Evolutionary conservation across 2,797 vertebrate species (phyloP).

Genomic region (Distichodus sexfasciatus): DNA sequence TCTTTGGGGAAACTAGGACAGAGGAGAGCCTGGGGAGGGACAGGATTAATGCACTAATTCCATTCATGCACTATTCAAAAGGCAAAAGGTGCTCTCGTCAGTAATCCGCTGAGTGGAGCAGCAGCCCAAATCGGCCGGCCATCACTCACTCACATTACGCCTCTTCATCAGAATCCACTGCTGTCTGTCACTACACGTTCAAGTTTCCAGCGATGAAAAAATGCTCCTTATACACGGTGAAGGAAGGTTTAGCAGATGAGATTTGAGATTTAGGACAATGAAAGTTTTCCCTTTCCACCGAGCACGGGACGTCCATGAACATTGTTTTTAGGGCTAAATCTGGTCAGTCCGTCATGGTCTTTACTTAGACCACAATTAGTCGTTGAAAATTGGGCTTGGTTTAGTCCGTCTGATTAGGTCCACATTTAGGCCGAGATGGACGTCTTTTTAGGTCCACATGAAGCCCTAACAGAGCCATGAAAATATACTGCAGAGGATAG

Average conservation of each 20-base stretch:
- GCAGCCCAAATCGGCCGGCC: constrained; percentile 23
- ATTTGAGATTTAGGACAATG: too few relatives aligned
- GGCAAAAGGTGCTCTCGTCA: constrained; percentile 47
- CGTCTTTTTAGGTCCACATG: too few relatives aligned
- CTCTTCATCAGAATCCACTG: constrained; percentile 25
- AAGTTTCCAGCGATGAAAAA: neutral
- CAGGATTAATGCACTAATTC: constrained; percentile 54
- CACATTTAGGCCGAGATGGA: too few relatives aligned
- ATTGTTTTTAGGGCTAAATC: too few relatives aligned
- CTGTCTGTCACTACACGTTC: neutral
- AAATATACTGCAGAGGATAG: too few relatives aligned
- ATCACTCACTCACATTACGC: constrained; percentile 25
- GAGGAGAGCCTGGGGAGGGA: constrained; percentile 41
- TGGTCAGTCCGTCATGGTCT: too few relatives aligned
- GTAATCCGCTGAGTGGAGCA: constrained; percentile 41
- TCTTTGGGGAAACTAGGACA: constrained; percentile 51
- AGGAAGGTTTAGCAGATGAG: neutral
- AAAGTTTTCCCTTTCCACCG: too few relatives aligned
- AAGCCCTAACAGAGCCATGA: too few relatives aligned
- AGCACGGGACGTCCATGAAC: too few relatives aligned
- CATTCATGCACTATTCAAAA: constrained; percentile 52
- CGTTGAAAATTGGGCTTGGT: too few relatives aligned
- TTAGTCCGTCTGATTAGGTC: too few relatives aligned
- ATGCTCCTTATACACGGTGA: neutral
- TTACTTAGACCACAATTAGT: too few relatives aligned